A percentile compares a stretch with the other conserved stretches of the same genome.
phyloP scores from a whole-genome alignment of 2,797 vertebrate species.

The Nyctibius grandis region DNA sequence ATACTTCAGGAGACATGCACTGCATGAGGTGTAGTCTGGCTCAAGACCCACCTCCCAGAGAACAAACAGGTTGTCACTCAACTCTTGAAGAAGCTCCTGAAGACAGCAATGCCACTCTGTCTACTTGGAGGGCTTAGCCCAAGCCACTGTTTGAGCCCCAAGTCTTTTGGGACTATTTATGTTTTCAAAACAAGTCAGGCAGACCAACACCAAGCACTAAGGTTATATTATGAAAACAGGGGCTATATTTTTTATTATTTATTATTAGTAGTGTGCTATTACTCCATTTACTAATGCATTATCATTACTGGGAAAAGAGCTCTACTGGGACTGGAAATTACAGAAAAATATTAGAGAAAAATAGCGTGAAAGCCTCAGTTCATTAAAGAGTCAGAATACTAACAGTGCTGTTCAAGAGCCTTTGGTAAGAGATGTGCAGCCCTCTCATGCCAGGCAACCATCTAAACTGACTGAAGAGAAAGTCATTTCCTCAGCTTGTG shows the following conservation, averaged over 20 bases:
- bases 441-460: not conserved
- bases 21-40: not conserved
- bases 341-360: not conserved
- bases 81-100: not conserved
- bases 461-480: not conserved
- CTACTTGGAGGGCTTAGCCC: not conserved
- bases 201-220: not conserved
- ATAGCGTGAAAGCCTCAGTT: not conserved
- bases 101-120: not conserved
- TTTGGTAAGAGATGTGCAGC: not conserved
- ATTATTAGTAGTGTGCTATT: not conserved
- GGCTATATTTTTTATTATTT: not conserved
- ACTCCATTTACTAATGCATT: not conserved
- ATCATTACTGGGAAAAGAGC: not conserved
- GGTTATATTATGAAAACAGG: not conserved
- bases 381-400: not conserved
- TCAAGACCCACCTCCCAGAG: not conserved
- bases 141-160: not conserved
- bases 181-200: not conserved
- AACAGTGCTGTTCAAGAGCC: not conserved
- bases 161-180: not conserved
- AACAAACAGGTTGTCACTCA: not conserved
- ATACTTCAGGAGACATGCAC: accelerated
- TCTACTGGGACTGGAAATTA: not conserved
- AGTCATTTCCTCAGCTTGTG: not conserved